Evolutionary conservation across 2,113 vertebrate species (phyloP), one percentile per base, ranked within the genome.

Genomic region (Actinemys pallida): DNA sequence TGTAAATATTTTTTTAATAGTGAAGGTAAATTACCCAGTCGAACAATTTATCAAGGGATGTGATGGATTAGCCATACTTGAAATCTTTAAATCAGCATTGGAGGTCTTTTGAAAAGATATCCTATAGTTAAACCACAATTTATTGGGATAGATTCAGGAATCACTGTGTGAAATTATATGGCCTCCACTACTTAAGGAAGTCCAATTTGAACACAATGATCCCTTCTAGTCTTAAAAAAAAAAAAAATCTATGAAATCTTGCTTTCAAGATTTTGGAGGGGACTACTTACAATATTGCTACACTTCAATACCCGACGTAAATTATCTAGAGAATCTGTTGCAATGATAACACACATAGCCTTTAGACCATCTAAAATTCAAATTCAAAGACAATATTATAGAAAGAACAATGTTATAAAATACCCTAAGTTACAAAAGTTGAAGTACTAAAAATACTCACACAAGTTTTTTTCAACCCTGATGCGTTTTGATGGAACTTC

Each of bases 401-500:
- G 35, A 69, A 19, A 45, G 85, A 16, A 65, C 0, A 0, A 47
- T 5, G 10, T 6, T 2, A 3, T 1, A 1, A 6, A 3, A 6
- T 10, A 3, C 0, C 2, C 8, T 22, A 82, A 80, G 16, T 22
- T 0, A 80, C 29, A 3, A 3, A 10, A 14, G 72, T 17, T 62
- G 87, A 57, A 90, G 72, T 39, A 95, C 10, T 35, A 39, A 59
- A 82, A 76, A 95, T 45, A 98, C 98, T 98, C 94, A 99, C 98
- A 65, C 91, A 98, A 95, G 94, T 98, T 97, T 85, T 98, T 98
- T 54, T 99, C 98, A 72, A 98, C 96, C 69, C 98, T 97, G 94
- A 98, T 98, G 92, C 99, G 98, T 96, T 99, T 99, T 69, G 98
- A 90, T 25, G 98, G 98, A 75, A 98, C 90, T 83, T 98, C 98